Base-by-base conservation (phyloP, 2,797 vertebrate species). In the Oceanodroma leucorhoa region DNA sequence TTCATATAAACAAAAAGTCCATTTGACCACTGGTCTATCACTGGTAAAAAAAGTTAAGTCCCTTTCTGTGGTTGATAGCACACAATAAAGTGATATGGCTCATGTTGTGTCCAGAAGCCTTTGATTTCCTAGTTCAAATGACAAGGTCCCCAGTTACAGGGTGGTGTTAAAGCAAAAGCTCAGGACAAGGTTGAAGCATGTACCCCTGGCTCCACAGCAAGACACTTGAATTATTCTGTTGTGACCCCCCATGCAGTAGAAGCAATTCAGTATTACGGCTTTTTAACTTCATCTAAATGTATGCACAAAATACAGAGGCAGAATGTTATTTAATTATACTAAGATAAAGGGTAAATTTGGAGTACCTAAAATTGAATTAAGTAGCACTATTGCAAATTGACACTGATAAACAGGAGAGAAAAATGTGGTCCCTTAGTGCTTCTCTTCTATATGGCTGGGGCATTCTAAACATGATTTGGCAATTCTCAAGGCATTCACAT, bases 181-280 rank as follows among this genome's bases (percentile, higher is more conserved):
- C 30, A 69, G 54, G 22, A 65, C 34, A 65, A 80, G 36, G 43
- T 21, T 81, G 41, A 82, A 67, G 23, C 21, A 24, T 34, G 23
- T 60, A 77, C 7, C 5, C 16, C 30, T 34, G 29, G 17, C 22
- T 60, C 24, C 0, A 0, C 46, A 72, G 46, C 9, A 79, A 73
- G 38, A 51, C 30, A 61, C 34, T 17, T 62, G 38, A 94, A 79
- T 43, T 70, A 62, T 36, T 87, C 27, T 66, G 46, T 73, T 82
- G 43, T 19, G 8, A 80, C 18, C 45, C 36, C 26, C 22, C 20
- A 48, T 9, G 38, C 17, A 27, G 30, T 2, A 77, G 41, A 50
- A 46, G 26, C 5, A 57, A 61, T 19, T 58, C n/a, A 43, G n/a
- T 50, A 10, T 46, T 38, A 43, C 2, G 27, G 30, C 2, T 5